phyloP scores from a whole-genome alignment of 2,888 invertebrate species.

The Anthophora plumipes region DNA sequence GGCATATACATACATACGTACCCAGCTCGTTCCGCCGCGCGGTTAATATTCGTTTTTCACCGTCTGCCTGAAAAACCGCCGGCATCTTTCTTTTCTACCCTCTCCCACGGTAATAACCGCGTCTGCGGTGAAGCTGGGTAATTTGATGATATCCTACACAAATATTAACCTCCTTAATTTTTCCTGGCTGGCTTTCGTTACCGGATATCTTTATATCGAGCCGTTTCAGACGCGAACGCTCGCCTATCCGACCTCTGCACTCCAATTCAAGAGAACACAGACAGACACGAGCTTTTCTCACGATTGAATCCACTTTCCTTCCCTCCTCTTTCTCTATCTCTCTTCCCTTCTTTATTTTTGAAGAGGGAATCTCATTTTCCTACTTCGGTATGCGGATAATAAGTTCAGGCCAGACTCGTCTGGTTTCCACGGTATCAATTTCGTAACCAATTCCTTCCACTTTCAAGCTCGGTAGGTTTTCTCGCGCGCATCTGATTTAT shows the following conservation, averaged over 20 bases:
- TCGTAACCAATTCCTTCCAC: slow-evolving; percentile 38
- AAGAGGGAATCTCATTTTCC: background rate
- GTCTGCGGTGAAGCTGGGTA: slow-evolving; percentile 29
- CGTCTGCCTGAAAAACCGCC: slow-evolving; percentile 52
- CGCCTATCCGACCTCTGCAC: too few species aligned
- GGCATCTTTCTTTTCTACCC: slow-evolving; percentile 51
- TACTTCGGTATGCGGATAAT: background rate
- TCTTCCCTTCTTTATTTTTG: background rate
- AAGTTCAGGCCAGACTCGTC: background rate
- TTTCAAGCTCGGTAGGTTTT: background rate
- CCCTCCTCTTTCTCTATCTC: background rate
- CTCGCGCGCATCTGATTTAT: slow-evolving; percentile 57
- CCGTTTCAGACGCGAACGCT: background rate
- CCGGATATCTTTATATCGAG: background rate
- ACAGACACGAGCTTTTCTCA: too few species aligned
- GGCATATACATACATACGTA: slow-evolving; percentile 41
- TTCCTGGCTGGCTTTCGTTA: background rate
- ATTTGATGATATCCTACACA: slow-evolving; percentile 43
- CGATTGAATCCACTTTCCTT: too few species aligned
- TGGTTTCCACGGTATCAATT: slow-evolving; percentile 18
- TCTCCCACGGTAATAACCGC: slow-evolving; percentile 38
- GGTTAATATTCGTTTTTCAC: slow-evolving; percentile 62
- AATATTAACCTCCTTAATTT: slow-evolving; percentile 39
- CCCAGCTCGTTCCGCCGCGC: slow-evolving; percentile 47
- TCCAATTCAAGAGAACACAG: background rate